Conservation (phyloP, 2,113 vertebrate species). For the Centropristis striata region DNA sequence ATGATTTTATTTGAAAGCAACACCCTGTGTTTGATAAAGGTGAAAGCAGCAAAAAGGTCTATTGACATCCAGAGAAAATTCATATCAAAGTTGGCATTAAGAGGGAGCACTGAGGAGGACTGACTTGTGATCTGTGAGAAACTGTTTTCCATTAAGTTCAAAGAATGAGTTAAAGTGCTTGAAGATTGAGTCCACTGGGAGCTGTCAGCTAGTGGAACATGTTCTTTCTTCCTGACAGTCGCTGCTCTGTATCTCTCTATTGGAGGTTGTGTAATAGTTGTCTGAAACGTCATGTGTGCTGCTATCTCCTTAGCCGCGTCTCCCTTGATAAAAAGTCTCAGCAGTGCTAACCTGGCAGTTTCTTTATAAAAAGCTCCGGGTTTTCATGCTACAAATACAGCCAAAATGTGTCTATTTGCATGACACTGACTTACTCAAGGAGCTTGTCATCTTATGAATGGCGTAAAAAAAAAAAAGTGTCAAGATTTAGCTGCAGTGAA, state of each 20-base stretch:
- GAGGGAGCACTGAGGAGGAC: constrained; percentile 5
- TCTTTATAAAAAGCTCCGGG: background rate
- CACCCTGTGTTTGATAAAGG: background rate
- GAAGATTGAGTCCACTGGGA: constrained; percentile 30
- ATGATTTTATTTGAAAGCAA: background rate
- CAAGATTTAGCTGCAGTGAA: background rate
- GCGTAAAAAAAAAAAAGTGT: background rate
- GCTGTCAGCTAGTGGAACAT: constrained; percentile 7
- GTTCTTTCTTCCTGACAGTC: constrained; percentile 34
- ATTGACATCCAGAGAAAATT: background rate
- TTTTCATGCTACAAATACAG: background rate
- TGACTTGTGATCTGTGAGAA: constrained; percentile 23
- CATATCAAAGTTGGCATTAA: constrained; percentile 19
- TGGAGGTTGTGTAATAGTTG: background rate
- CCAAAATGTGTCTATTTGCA: background rate
- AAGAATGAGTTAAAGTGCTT: constrained; percentile 28
- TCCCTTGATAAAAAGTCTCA: constrained; percentile 22
- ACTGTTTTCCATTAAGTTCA: constrained; percentile 23
- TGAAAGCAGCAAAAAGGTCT: background rate
- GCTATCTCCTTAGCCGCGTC: constrained; percentile 20
- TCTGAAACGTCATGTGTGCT: constrained; percentile 16
- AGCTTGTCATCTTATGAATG: constrained; percentile 4
- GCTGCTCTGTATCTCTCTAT: constrained; percentile 18
- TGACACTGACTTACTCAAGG: background rate
- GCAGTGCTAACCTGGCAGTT: constrained; percentile 3